Evolutionary conservation across 2,113 vertebrate genomes (phyloP).

Genomic region (Ictalurus furcatus): DNA sequence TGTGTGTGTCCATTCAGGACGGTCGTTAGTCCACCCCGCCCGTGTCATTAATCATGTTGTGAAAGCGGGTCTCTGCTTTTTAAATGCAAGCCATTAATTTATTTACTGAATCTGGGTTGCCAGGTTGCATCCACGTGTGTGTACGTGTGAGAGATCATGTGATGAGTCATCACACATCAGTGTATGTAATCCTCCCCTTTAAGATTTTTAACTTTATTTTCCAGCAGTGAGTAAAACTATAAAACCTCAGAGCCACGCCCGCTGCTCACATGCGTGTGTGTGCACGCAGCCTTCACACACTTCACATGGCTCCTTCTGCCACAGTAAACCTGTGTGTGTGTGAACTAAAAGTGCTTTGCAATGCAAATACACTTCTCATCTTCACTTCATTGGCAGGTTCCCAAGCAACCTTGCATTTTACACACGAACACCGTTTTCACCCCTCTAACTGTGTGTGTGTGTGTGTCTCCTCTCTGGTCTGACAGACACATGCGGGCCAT

Average conservation of each 20-base stretch:
- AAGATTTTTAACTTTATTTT: neutral
- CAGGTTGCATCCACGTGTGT: neutral
- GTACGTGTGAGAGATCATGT: neutral
- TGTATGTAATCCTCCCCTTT: neutral
- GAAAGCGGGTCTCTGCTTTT: neutral
- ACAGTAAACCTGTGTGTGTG: neutral
- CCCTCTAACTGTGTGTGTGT: neutral
- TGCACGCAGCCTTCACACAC: neutral
- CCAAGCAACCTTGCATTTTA: constrained; percentile 55
- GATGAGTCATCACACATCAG: neutral
- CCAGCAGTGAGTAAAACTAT: neutral
- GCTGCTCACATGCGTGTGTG: constrained; percentile 6
- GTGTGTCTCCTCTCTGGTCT: neutral
- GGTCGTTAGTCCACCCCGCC: neutral
- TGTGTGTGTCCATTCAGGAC: neutral
- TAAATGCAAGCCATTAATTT: neutral
- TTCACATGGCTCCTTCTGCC: neutral
- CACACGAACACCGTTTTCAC: constrained; percentile 8
- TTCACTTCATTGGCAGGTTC: constrained; percentile 53
- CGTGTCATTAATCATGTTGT: neutral
- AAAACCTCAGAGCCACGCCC: neutral
- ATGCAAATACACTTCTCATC: constrained; percentile 52
- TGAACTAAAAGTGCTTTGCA: constrained; percentile 49
- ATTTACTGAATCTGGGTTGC: neutral
- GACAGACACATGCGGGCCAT: constrained; percentile 20